A percentile compares a stretch with the other conserved stretches of the same genome.
Conservation (phyloP, 2,888 invertebrate species). For the Lithophane leautieri region DNA sequence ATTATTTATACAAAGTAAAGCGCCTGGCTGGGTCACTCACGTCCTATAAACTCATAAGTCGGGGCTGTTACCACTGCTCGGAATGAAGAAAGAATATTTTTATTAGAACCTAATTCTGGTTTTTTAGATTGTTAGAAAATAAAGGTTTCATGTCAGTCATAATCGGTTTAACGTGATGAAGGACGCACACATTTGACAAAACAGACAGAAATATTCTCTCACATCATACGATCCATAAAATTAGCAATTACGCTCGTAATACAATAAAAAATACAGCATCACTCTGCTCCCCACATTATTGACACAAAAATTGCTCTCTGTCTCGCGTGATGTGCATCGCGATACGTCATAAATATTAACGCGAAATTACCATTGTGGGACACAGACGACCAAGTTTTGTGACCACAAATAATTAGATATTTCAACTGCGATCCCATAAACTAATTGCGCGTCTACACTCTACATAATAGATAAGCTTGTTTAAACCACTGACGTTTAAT, state of each 20-base stretch:
- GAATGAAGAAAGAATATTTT: neutral
- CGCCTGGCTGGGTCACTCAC: too few species aligned
- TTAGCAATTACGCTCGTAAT: conserved; percentile 24
- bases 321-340: conserved; percentile 33
- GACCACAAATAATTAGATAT: conserved; percentile 58
- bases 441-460: conserved; percentile 47
- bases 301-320: conserved; percentile 54
- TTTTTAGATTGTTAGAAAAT: neutral
- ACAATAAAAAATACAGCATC: conserved; percentile 45
- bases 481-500: conserved; percentile 51
- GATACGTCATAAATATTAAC: conserved; percentile 61
- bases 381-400: conserved; percentile 33
- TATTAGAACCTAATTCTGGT: neutral
- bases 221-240: conserved; percentile 21
- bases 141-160: conserved; percentile 1
- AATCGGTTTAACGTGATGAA: conserved; percentile 18
- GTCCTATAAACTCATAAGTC: too few species aligned
- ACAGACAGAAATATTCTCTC: conserved; percentile 8
- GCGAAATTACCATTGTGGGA: conserved; percentile 42
- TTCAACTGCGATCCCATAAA: conserved; percentile 43
- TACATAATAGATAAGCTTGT: conserved; percentile 54
- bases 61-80: too few species aligned
- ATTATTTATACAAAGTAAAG: too few species aligned
- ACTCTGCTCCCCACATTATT: conserved; percentile 51
- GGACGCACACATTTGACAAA: conserved; percentile 4